Conservation (phyloP, 2,113 vertebrate genomes). For the Oryzias woworae region DNA sequence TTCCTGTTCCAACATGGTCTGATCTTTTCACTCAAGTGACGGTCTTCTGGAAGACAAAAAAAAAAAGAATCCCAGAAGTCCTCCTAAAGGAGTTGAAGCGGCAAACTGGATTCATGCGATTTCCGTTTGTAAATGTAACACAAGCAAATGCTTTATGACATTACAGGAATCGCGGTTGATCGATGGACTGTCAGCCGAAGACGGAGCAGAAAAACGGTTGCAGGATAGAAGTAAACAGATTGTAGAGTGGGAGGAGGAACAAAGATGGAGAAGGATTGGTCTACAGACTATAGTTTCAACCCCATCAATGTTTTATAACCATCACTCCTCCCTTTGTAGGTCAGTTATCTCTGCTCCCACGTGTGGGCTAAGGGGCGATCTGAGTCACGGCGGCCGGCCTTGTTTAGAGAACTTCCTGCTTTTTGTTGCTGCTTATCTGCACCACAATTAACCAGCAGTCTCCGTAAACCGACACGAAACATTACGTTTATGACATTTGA, state of each 20-base stretch:
- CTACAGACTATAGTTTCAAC: conserved; percentile 21
- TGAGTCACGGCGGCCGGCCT: conserved; percentile 45
- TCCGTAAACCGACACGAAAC: conserved; percentile 11
- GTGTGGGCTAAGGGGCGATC: conserved; percentile 47
- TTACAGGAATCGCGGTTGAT: too few relatives aligned
- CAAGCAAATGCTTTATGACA: too few relatives aligned
- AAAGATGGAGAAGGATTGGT: conserved; percentile 27
- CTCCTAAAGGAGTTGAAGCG: too few relatives aligned
- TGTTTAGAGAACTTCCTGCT: conserved; percentile 47
- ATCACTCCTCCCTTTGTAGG: conserved; percentile 47
- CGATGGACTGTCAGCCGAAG: conserved; percentile 11
- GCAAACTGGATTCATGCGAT: too few relatives aligned
- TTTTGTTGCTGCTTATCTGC: conserved; percentile 24
- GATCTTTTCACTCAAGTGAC: too few relatives aligned
- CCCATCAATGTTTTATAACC: conserved; percentile 65
- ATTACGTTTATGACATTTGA: conserved; percentile 24
- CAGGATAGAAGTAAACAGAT: conserved; percentile 28
- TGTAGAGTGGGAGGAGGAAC: conserved; percentile 10
- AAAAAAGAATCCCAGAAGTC: too few relatives aligned
- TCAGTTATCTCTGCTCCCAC: conserved; percentile 56
- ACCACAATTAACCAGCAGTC: conserved; percentile 19
- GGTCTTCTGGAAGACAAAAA: too few relatives aligned
- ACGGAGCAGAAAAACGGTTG: conserved; percentile 46
- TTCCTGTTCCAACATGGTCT: too few relatives aligned
- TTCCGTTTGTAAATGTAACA: too few relatives aligned